phyloP scores from a whole-genome alignment of 2,797 vertebrate genomes.

The Loriculus beryllinus region DNA sequence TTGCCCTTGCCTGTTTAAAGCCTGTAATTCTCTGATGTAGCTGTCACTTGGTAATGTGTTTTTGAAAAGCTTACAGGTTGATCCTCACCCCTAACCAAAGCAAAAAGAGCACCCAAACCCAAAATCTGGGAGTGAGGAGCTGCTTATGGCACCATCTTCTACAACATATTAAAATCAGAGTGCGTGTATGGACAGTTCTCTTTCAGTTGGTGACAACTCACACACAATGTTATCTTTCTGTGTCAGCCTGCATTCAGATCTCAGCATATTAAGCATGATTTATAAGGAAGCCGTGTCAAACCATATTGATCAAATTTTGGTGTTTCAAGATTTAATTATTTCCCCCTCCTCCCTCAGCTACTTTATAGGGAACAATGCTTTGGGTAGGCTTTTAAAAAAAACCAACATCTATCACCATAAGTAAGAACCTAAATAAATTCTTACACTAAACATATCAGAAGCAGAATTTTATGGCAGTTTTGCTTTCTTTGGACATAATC shows the following conservation, averaged over 20 bases:
- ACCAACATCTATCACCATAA: neutral
- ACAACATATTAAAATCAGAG: neutral
- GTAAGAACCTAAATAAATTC: neutral
- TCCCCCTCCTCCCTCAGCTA: neutral
- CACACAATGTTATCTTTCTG: neutral
- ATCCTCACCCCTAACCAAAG: neutral
- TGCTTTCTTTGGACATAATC: neutral
- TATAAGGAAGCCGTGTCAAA: constrained; percentile 25
- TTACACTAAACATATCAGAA: neutral
- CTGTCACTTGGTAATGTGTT: neutral
- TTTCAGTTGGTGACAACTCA: neutral
- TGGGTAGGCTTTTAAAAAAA: neutral
- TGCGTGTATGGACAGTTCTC: neutral
- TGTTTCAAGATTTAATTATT: neutral
- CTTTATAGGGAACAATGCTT: neutral
- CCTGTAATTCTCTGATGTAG: neutral
- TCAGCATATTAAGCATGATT: constrained; percentile 4
- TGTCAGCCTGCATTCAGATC: constrained; percentile 12
- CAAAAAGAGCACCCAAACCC: neutral
- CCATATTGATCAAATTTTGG: neutral
- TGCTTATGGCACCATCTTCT: neutral
- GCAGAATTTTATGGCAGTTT: neutral
- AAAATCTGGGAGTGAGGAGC: neutral
- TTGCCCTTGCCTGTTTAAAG: neutral
- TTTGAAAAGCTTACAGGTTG: neutral